Conservation (phyloP, 2,113 vertebrate species). For the Rhynchomys soricoides region DNA sequence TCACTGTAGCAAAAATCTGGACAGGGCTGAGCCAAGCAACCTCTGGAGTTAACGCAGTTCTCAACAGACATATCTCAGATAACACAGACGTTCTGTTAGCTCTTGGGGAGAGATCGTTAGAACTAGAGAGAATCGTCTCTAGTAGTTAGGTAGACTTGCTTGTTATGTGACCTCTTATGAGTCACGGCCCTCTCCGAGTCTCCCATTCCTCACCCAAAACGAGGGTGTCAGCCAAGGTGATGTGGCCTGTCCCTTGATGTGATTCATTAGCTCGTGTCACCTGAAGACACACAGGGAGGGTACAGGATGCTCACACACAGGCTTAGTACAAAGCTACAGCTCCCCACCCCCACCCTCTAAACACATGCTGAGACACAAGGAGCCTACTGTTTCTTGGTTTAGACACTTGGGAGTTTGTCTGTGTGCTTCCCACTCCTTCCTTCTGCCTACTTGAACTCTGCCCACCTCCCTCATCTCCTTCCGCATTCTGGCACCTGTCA, state of each 20-base stretch:
- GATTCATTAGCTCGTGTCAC: slow-evolving; percentile 9
- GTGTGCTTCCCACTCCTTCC: background rate
- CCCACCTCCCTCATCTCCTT: background rate
- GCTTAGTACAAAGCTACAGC: background rate
- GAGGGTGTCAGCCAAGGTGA: background rate
- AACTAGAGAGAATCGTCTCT: background rate
- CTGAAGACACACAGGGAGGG: background rate
- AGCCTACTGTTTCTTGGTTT: background rate
- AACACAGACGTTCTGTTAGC: fast-evolving
- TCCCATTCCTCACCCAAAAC: background rate
- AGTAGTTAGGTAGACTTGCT: background rate
- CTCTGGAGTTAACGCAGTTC: background rate
- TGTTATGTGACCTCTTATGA: slow-evolving; percentile 21
- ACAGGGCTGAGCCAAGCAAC: fast-evolving
- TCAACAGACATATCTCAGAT: fast-evolving
- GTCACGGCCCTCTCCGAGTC: slow-evolving; percentile 18
- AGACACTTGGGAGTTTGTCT: background rate
- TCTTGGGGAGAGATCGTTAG: background rate
- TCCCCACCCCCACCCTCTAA: background rate
- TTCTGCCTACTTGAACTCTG: background rate
- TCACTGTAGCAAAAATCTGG: fast-evolving
- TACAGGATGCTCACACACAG: background rate
- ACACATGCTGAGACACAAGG: background rate
- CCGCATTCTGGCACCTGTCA: background rate
- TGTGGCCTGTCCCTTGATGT: background rate